Evolutionary conservation across 1,140 invertebrate species (phyloP).

Genomic region (Caenorhabditis brenneri): DNA sequence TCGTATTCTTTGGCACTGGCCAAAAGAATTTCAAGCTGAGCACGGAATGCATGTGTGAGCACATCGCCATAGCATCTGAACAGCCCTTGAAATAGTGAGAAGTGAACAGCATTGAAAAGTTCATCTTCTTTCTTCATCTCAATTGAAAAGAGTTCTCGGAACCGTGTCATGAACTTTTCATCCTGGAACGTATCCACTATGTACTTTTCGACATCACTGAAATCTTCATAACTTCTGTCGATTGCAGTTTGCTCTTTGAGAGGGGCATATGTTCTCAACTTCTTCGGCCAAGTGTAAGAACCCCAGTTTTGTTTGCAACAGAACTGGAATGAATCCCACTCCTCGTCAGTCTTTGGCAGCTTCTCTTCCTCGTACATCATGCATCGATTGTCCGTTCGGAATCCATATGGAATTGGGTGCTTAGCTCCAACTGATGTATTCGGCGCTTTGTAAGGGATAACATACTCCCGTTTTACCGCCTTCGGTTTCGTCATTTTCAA

Average conservation of each 20-base stretch:
- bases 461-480: constrained; percentile 76
- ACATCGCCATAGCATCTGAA: constrained; percentile 81
- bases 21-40: constrained; percentile 78
- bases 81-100: constrained; percentile 75
- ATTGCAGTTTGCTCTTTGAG: constrained; percentile 76
- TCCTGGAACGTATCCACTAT: constrained; percentile 79
- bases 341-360: constrained; percentile 75
- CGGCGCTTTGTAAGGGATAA: constrained; percentile 62
- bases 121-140: constrained; percentile 87
- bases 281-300: constrained; percentile 83
- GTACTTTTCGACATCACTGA: constrained; percentile 74
- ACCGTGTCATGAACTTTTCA: constrained; percentile 77
- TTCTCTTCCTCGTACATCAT: constrained; percentile 78
- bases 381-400: constrained; percentile 79
- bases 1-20: constrained; percentile 78
- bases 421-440: constrained; percentile 53
- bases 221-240: constrained; percentile 72
- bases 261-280: constrained; percentile 76
- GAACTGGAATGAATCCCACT: constrained; percentile 80
- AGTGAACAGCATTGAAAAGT: constrained; percentile 78
- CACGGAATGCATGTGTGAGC: constrained; percentile 76
- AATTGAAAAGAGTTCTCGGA: constrained; percentile 80
- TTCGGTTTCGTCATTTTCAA: constrained; percentile 81
- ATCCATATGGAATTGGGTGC: constrained; percentile 72
- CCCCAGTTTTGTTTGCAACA: constrained; percentile 79